Conservation (phyloP, 2,888 invertebrate species). For the Protula sp. region DNA sequence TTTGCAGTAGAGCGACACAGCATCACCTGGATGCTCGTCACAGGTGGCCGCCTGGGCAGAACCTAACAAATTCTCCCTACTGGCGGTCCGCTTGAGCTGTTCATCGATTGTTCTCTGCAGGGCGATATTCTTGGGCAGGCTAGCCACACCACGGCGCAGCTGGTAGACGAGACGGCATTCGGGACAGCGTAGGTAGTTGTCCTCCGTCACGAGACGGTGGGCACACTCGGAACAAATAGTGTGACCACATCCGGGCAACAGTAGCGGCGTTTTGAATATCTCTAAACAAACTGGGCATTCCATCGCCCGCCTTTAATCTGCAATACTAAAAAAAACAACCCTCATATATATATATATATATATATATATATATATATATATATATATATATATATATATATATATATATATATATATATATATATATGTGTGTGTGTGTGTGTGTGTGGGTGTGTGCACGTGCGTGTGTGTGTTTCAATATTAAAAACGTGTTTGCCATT, state of each 20-base stretch:
- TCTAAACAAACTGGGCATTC: slow-evolving; percentile 27
- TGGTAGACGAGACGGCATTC: slow-evolving; percentile 25
- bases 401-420: no score
- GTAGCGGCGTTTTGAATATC: slow-evolving; percentile 18
- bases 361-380: no score
- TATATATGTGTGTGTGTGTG: no score
- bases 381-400: no score
- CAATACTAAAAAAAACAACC: slow-evolving; percentile 1
- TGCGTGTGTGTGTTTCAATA: no score
- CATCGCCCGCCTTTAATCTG: slow-evolving; percentile 10
- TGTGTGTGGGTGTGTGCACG: no score
- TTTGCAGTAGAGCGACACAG: slow-evolving; percentile 20
- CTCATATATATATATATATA: no score
- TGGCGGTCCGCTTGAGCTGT: background rate
- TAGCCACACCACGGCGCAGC: slow-evolving; percentile 18
- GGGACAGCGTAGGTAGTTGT: slow-evolving; percentile 23
- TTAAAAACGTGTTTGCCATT: no score
- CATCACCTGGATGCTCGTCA: slow-evolving; percentile 23
- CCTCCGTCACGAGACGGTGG: slow-evolving; percentile 17
- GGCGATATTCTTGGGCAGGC: slow-evolving; percentile 24
- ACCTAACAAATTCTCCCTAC: background rate
- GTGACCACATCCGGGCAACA: slow-evolving; percentile 25
- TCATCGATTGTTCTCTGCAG: slow-evolving; percentile 21
- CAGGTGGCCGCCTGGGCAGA: slow-evolving; percentile 7
- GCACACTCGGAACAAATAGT: slow-evolving; percentile 21